Conservation (phyloP, 2,797 vertebrate genomes). For the Loriculus beryllinus region DNA sequence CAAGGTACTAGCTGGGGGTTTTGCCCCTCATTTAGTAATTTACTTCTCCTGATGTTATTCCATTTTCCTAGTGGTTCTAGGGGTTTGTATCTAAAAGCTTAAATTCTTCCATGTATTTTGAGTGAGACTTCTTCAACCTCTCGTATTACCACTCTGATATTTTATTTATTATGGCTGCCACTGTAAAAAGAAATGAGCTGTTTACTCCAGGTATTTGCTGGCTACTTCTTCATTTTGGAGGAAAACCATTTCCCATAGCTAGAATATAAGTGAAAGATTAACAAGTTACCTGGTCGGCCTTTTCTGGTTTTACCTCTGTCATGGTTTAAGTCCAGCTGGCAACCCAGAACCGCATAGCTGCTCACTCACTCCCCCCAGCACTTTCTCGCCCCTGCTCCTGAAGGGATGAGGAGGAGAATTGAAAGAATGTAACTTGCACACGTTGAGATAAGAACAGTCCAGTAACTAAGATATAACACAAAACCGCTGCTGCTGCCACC, state of each 20-base stretch:
- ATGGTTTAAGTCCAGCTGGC: too few species aligned
- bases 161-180: not conserved
- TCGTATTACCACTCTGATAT: rapidly evolving
- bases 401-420: too few species aligned
- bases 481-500: too few species aligned
- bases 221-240: not conserved
- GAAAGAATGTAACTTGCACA: too few species aligned
- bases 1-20: rapidly evolving
- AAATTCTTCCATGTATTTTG: not conserved
- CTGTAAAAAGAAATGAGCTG: not conserved
- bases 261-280: not conserved
- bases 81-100: not conserved
- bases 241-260: not conserved
- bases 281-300: not conserved
- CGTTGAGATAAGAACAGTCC: too few species aligned
- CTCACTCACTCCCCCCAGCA: too few species aligned
- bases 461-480: too few species aligned
- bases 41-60: not conserved
- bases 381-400: too few species aligned
- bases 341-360: too few species aligned
- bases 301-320: not conserved
- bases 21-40: not conserved
- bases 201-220: not conserved
- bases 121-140: rapidly evolving
- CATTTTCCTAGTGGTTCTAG: not conserved